Evolutionary conservation across 2,888 invertebrate genomes (phyloP), one percentile per base, ranked within the genome.

Genomic region (Boloria selene): DNA sequence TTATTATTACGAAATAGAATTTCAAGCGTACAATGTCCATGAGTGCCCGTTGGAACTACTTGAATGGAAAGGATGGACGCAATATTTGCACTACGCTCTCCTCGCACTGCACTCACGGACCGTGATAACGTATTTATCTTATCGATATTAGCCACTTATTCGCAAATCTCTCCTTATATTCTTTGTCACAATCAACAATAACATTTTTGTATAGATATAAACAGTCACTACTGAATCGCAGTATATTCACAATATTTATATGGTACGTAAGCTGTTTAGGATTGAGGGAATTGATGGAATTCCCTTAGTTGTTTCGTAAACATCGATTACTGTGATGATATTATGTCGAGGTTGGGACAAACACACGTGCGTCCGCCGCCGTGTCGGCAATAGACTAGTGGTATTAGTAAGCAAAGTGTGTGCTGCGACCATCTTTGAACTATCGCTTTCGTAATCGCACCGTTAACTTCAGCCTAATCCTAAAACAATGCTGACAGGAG

Each of bases 101-200:
- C 54, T 45, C 18, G 10, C n/a, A 22, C 55, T 45, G 55, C 69
- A 78, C 74, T 72, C 74, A 70, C 54, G 72, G 72, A 75, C 75
- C 70, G 74, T 79, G 84, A 87, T 86, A 85, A 83, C 77, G 75
- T 76, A 81, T 78, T 83, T 85, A 87, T 88, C 88, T 90, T 89
- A 88, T 89, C 88, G 79, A 81, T 80, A 80, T 83, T 86, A 83
- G 84, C 79, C 83, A 84, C 84, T 84, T 75, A 79, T 77, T 76
- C 69, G 76, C 75, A 72, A 74, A 70, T 76, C 74, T 71, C 78
- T 79, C 76, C 82, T 85, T 81, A 79, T 69, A 80, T 83, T 83
- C 78, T 82, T 86, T 84, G 80, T 82, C 81, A 76, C 73, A 65
- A 72, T 68, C 54, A 67, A 71, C 67, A 70, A 68, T 58, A 72